Base-by-base conservation (phyloP, 2,888 invertebrate genomes). In the Phasia obesa region DNA sequence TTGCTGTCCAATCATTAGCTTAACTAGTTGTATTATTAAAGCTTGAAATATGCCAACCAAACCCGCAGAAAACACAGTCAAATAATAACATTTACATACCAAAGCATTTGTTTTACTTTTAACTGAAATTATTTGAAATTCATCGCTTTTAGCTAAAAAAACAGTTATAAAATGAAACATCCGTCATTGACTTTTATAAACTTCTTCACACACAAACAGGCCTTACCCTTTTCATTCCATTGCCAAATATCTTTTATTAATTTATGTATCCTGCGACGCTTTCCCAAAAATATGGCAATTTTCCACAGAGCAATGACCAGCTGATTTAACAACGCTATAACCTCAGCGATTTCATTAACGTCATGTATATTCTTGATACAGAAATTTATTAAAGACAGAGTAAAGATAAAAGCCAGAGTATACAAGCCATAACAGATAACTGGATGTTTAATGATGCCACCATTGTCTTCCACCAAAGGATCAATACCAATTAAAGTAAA, bases 151-250 rank as follows among this genome's bases (percentile, higher is more conserved):
- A 13, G 42, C 59, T 73, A 11, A 17, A 21, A n/a, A 35, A 1
- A 35, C 35, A 35, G n/a, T n/a, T n/a, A n/a, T n/a, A n/a, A n/a
- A n/a, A n/a, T n/a, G n/a, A n/a, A n/a, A n/a, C n/a, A n/a, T n/a
- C n/a, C 9, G n/a, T 9, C 2, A 59, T 31, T 42, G 9, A 13
- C 11, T 38, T 38, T 2, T 38, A 13, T 42, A 42, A 42, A n/a
- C 3, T 1, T 27, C 4, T 27, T 27, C n/a, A 4, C 15, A 15
- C 11, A 35, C 38, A 15, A 17, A n/a, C n/a, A n/a, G n/a, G n/a
- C n/a, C 25, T 59, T 42, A 76, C 75, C 75, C 1, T 31, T 38
- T 51, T 42, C 67, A 59, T 67, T 67, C 75, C 75, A 76, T 21
- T 49, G 38, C 49, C 59, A 67, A 27, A 76, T 76, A 4, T 38